Evolutionary conservation across 2,797 vertebrate genomes (phyloP).

Genomic region (Scomberomorus guttatus): DNA sequence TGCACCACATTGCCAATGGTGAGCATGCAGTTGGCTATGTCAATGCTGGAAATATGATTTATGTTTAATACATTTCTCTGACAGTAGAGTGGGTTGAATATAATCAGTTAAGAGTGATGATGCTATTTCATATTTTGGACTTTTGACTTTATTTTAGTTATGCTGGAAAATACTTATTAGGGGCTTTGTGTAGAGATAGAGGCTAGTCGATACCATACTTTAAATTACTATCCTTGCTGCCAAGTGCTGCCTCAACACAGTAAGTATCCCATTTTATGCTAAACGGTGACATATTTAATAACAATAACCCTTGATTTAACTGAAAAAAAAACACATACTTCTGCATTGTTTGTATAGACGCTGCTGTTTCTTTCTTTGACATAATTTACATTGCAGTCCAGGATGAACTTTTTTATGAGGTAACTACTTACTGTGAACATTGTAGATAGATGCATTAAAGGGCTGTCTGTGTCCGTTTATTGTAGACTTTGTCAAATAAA

Average conservation of each 20-base stretch:
- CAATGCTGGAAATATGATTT: constrained; percentile 19
- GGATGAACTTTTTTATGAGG: constrained; percentile 35
- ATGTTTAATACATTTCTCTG: constrained; percentile 29
- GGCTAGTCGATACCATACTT: background rate
- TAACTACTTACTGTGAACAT: constrained; percentile 69
- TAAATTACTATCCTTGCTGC: constrained; percentile 28
- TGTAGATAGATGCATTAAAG: constrained; percentile 53
- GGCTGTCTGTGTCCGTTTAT: constrained; percentile 16
- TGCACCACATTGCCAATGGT: constrained; percentile 49
- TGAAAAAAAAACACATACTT: background rate
- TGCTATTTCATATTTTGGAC: constrained; percentile 8
- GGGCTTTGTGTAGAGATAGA: background rate
- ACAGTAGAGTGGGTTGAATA: constrained; percentile 2
- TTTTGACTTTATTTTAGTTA: constrained; percentile 6
- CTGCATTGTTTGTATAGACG: constrained; percentile 23
- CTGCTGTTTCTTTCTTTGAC: constrained; percentile 29
- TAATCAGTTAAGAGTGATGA: background rate
- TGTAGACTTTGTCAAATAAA: constrained; percentile 27
- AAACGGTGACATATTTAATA: constrained; percentile 50
- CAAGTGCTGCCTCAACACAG: constrained; percentile 31
- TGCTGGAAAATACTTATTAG: constrained; percentile 10
- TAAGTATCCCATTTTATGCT: constrained; percentile 35
- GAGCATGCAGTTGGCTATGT: constrained; percentile 11
- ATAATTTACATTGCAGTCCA: constrained; percentile 21
- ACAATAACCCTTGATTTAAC: background rate